Conservation (phyloP, 2,888 invertebrate genomes). For the Polymixis lichenea region DNA sequence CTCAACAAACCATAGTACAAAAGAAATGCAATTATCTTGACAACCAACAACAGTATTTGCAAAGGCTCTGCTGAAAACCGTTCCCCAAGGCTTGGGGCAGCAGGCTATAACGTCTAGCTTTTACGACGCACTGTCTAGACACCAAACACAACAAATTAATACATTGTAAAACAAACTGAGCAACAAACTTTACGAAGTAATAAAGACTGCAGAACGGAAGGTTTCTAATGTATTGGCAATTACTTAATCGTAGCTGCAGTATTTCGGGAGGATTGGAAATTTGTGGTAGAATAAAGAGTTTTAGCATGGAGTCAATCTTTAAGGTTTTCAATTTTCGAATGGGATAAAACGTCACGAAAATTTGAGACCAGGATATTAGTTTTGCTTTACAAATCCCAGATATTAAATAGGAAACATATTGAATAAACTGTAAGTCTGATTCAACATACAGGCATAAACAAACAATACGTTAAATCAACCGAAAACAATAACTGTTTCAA, state of each 20-base stretch:
- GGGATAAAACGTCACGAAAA: background rate
- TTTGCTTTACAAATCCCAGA: background rate
- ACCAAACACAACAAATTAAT: constrained; percentile 40
- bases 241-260: constrained; percentile 17
- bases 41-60: constrained; percentile 32
- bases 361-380: background rate
- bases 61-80: constrained; percentile 40
- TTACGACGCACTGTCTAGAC: constrained; percentile 66
- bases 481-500: constrained; percentile 31
- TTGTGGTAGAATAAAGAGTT: background rate
- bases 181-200: constrained; percentile 30
- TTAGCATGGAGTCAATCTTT: background rate
- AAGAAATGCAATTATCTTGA: constrained; percentile 35
- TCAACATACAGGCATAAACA: constrained; percentile 16
- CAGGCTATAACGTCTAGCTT: constrained; percentile 56
- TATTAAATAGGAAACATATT: constrained; percentile 13
- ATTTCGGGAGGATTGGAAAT: background rate
- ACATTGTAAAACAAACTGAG: constrained; percentile 49
- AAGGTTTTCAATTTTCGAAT: background rate
- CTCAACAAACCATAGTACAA: background rate
- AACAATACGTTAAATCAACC: constrained; percentile 16
- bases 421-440: constrained; percentile 10
- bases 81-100: constrained; percentile 32
- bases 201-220: constrained; percentile 29
- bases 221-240: constrained; percentile 32